phyloP scores from a whole-genome alignment of 2,888 invertebrate species.

The Parnassius smintheus region DNA sequence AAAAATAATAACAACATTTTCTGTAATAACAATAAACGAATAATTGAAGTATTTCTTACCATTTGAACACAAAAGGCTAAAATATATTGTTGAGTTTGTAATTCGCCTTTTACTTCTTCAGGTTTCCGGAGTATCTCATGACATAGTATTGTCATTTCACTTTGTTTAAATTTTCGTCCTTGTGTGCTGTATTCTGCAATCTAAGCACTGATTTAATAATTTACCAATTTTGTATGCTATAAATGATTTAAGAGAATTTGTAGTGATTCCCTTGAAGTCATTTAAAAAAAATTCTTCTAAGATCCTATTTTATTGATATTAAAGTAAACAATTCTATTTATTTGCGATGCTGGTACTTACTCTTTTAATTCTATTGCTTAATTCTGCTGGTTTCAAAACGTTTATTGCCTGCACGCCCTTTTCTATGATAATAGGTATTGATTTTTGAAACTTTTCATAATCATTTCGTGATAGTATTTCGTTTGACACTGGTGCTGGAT shows the following conservation, averaged over 20 bases:
- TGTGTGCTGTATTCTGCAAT: conserved; percentile 90
- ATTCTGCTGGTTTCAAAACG: conserved; percentile 4
- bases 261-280: too few species aligned
- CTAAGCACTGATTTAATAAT: conserved; percentile 48
- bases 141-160: conserved; percentile 82
- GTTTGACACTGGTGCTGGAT: too few species aligned
- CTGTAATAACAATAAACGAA: not conserved
- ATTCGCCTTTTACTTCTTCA: conserved; percentile 83
- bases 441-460: too few species aligned
- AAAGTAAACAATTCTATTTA: too few species aligned
- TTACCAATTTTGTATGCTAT: too few species aligned
- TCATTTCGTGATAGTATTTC: too few species aligned
- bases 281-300: too few species aligned
- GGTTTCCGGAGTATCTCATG: conserved; percentile 83
- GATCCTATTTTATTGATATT: too few species aligned
- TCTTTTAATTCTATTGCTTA: conserved; percentile 16
- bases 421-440: conserved; percentile 2
- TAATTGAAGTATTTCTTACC: conserved; percentile 76
- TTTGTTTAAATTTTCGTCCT: conserved; percentile 87
- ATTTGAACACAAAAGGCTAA: conserved; percentile 94
- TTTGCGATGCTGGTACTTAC: conserved; percentile 1
- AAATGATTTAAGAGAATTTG: too few species aligned
- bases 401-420: conserved; percentile 3
- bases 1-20: too few species aligned
- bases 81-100: conserved; percentile 85